Base-by-base conservation (phyloP, 2,888 invertebrate species). In the Unio delphinus region DNA sequence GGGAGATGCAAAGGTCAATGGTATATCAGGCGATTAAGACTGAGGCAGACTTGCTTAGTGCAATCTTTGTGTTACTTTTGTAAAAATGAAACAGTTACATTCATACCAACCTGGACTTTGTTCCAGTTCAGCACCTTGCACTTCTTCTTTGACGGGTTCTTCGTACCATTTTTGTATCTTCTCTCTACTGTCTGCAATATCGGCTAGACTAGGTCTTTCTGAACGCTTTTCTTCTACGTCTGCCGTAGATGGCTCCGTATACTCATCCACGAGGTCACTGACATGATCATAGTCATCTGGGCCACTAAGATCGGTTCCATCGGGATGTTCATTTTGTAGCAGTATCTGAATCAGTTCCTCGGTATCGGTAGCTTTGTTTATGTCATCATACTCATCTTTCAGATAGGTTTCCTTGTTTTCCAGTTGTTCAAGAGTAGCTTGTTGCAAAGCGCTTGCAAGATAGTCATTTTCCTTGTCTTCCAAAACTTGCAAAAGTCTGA, bases 391-490 rank as follows among this genome's bases (percentile, higher is more conserved):
- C 60, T 81, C 81, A 15, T 71, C 69, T 23, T 61, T 45, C 3
- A 80, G 70, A 67, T 74, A 76, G 11, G 63, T 61, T 45, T 77
- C 80, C 7, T 72, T 69, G 7, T 71, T 81, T n/a, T 80, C 72
- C 28, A 79, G 61, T 63, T 85, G 86, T 17, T 81, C 76, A 11
- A 84, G 65, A 1, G 86, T 83, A 1, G 86, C 83, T 60, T 80
- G 79, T 65, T 84, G 82, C 23, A 86, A 65, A 15, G 84, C 84
- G 55, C 81, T 79, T 8, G 86, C 82, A 18, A 86, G 73, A 34
- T 74, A 78, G 60, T 86, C 86, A 62, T 84, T 86, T 77, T 86
- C 86, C 55, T 81, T 72, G 66, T 82, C 84, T 66, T 83, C 83
- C 18, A 86, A 55, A 20, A 72, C 68, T 61, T 73, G 73, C 26